Evolutionary conservation across 2,113 vertebrate genomes (phyloP).

Genomic region (Porphyrio hochstetteri): DNA sequence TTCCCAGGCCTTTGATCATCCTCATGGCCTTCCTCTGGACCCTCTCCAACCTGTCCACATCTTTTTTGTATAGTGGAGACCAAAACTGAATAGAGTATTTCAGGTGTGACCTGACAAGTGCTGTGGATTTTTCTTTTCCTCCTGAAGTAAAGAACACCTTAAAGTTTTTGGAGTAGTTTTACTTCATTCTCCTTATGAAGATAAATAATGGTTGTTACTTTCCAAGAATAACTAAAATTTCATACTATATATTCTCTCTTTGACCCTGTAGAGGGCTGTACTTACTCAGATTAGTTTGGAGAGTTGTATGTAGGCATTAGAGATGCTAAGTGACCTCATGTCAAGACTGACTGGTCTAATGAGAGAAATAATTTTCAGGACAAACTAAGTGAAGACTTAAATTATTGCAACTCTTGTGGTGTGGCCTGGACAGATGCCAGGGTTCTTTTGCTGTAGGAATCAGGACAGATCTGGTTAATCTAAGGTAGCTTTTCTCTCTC

Average conservation of each 20-base stretch:
- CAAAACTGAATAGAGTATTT: too few species aligned
- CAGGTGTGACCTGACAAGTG: too few species aligned
- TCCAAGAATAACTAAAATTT: constrained; percentile 33
- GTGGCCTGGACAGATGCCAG: not conserved
- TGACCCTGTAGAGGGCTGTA: constrained; percentile 44
- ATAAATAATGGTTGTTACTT: constrained; percentile 49
- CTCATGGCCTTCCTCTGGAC: too few species aligned
- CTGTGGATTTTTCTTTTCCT: not conserved
- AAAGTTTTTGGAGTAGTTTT: constrained; percentile 17
- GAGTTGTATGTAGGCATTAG: not conserved
- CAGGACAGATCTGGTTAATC: not conserved
- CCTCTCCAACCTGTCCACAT: too few species aligned
- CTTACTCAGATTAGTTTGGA: constrained; percentile 6
- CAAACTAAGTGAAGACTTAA: not conserved
- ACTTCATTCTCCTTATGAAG: not conserved
- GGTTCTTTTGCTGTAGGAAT: not conserved
- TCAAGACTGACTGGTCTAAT: not conserved
- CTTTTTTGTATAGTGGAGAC: too few species aligned
- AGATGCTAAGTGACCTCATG: constrained; percentile 10
- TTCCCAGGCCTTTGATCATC: too few species aligned
- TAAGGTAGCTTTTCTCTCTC: not conserved
- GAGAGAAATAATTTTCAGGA: constrained; percentile 18
- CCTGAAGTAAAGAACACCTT: not conserved
- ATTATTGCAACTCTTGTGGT: not conserved
- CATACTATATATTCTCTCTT: constrained; percentile 28